Evolutionary conservation across 2,888 invertebrate genomes (phyloP).

Genomic region (Autographa pulchrina): DNA sequence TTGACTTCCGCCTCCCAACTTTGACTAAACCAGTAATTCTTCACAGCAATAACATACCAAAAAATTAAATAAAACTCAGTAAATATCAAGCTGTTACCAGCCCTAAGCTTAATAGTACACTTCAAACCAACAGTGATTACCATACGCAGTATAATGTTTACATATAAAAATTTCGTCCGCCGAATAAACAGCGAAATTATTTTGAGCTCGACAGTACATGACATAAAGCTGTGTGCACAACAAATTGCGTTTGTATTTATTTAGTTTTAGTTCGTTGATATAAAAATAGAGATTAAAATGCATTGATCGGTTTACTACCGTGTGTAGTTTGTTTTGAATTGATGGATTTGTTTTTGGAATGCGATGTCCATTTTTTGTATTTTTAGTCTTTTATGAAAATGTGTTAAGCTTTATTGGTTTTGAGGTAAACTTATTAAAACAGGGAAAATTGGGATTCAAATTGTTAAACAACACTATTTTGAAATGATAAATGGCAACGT

Average conservation of each 20-base stretch:
- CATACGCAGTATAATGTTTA: constrained; percentile 2
- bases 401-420: no score
- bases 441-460: no score
- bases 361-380: no score
- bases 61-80: background rate
- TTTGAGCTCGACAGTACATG: constrained; percentile 3
- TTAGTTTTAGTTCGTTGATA: constrained; percentile 12
- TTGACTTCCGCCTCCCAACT: no score
- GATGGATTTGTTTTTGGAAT: background rate
- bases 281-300: constrained; percentile 9
- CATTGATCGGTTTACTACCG: constrained; percentile 1
- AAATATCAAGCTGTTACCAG: background rate
- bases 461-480: no score
- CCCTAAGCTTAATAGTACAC: background rate
- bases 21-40: background rate
- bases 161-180: constrained; percentile 11
- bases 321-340: background rate
- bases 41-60: background rate
- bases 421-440: no score
- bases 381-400: no score
- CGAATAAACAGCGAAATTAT: constrained; percentile 22
- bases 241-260: constrained; percentile 5
- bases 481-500: no score
- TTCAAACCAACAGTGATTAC: background rate
- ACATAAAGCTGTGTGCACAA: constrained; percentile 17